Base-by-base conservation (phyloP, 2,888 invertebrate species). In the Pseudococcus viburni region DNA sequence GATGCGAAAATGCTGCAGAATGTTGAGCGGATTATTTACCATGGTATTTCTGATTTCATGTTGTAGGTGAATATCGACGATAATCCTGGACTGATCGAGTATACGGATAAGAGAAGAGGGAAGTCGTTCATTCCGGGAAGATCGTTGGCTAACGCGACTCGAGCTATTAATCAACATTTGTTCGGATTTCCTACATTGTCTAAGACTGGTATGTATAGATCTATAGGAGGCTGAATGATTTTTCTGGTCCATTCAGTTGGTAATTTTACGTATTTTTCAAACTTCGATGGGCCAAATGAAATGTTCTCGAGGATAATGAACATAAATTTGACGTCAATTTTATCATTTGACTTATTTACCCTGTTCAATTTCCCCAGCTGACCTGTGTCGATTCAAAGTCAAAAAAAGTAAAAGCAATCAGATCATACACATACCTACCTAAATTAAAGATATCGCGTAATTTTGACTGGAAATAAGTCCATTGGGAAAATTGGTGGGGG, bases 161-260 rank as follows among this genome's bases (percentile, higher is more conserved):
- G 95, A 90, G 93, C 95, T 90, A 94, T 95, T 91, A 95, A 95
- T 92, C 95, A 95, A 91, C 95, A 95, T 92, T 92, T 95, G 90
- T 95, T 95, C 91, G 95, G 95, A 90, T 92, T 91, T 7, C 90
- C 88, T 7, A 12, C 88, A 22, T 84, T 89, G 85, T 89, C 89
- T 12, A 89, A 88, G 89, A 88, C 86, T 64, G 89, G 89, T 89
- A 89, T 12, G 48, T 26, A 48, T 46, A 42, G 26, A 89, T 12
- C 26, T 17, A 48, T 19, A 42, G 0, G 4, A 46, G 15, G 1
- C 26, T 46, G 1, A 39, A 17, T 9, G 51, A 51, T 51, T 51
- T 51, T 15, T 51, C 26, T 33, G n/a, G n/a, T n/a, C n/a, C n/a
- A n/a, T 12, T 48, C 48, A 48, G 48, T 48, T 9, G 48, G n/a